Evolutionary conservation across 2,888 invertebrate species (phyloP).

Genomic region (Synanthedon andrenaeformis): DNA sequence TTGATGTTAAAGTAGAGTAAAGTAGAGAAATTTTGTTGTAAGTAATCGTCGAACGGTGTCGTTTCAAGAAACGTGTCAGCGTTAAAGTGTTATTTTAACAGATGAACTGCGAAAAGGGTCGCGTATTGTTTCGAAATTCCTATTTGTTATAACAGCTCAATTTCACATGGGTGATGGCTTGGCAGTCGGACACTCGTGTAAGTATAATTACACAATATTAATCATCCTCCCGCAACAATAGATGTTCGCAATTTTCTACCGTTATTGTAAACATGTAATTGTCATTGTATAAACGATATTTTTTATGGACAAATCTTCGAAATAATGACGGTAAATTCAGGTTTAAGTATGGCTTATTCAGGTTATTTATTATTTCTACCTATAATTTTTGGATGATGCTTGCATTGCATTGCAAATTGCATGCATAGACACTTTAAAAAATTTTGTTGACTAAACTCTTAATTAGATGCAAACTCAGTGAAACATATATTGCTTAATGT

Average conservation of each 20-base stretch:
- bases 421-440: too few relatives aligned
- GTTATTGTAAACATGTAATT: conserved; percentile 38
- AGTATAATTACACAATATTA: conserved; percentile 19
- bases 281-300: conserved; percentile 29
- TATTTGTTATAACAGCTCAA: conserved; percentile 49
- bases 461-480: too few relatives aligned
- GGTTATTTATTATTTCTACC: too few relatives aligned
- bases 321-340: too few relatives aligned
- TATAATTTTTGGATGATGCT: too few relatives aligned
- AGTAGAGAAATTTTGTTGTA: conserved; percentile 24
- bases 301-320: too few relatives aligned
- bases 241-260: conserved; percentile 1
- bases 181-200: conserved; percentile 69
- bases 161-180: conserved; percentile 70
- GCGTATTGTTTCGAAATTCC: conserved; percentile 52
- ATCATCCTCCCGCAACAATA: neutral
- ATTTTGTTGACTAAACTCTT: too few relatives aligned
- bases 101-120: conserved; percentile 54
- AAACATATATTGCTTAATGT: too few relatives aligned
- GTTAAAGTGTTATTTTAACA: conserved; percentile 53
- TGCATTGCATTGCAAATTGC: too few relatives aligned
- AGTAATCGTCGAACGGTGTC: conserved; percentile 33
- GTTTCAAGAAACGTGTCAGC: conserved; percentile 58
- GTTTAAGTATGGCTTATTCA: too few relatives aligned
- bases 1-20: conserved; percentile 31